Evolutionary conservation across 2,797 vertebrate genomes (phyloP).

Genomic region (Lepidocolaptes lacrymiger): DNA sequence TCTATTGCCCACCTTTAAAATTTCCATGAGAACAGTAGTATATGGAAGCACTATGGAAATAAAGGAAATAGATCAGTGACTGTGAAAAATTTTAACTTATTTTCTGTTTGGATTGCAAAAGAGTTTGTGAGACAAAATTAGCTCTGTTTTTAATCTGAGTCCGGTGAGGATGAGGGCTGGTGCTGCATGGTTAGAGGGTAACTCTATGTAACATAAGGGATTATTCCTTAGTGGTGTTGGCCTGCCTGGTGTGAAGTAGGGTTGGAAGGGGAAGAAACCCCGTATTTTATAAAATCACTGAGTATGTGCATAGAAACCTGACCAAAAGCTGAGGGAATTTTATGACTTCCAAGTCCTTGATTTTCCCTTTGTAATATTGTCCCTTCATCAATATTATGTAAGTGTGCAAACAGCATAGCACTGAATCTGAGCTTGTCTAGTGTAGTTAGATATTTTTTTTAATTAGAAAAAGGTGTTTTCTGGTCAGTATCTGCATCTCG

Average conservation of each 20-base stretch:
- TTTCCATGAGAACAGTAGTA: not conserved
- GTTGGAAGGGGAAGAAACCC: accelerated
- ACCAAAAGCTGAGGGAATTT: not conserved
- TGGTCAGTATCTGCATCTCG: not conserved
- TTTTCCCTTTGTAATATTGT: not conserved
- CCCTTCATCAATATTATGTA: not conserved
- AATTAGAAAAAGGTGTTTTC: not conserved
- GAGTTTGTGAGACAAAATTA: not conserved
- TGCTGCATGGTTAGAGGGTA: not conserved
- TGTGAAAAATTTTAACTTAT: not conserved
- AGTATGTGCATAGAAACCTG: not conserved
- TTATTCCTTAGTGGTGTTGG: not conserved
- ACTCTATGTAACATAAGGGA: not conserved
- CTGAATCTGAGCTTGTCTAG: not conserved
- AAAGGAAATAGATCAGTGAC: not conserved
- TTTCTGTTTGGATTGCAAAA: not conserved
- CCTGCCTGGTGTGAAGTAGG: not conserved
- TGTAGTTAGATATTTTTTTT: accelerated
- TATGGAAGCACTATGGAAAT: not conserved
- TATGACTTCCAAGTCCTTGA: not conserved
- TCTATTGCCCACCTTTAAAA: not conserved
- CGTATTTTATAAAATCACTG: not conserved
- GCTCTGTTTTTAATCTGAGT: not conserved
- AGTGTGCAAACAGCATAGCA: not conserved
- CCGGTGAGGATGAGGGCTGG: not conserved